A percentile compares a stretch with the other conserved stretches of the same genome.
phyloP scores from a whole-genome alignment of 2,797 vertebrate genomes.

The Spondyliosoma cantharus region DNA sequence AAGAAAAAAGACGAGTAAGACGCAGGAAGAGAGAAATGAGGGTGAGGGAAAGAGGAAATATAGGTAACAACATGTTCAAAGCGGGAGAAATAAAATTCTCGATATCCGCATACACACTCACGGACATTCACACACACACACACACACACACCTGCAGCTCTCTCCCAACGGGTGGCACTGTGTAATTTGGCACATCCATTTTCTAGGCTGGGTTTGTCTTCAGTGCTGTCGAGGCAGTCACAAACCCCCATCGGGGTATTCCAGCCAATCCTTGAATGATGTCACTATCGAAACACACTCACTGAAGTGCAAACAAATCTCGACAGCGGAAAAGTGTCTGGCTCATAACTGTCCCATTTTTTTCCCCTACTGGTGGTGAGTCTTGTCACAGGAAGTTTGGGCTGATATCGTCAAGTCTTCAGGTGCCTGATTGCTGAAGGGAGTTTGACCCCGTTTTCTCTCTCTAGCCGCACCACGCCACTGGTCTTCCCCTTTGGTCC shows the following conservation, averaged over 20 bases:
- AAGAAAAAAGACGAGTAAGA: constrained; percentile 48
- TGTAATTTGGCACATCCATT: constrained; percentile 83
- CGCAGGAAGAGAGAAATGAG: constrained; percentile 46
- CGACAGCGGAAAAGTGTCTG: constrained; percentile 38
- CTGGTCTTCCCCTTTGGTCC: constrained; percentile 51
- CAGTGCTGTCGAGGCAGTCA: constrained; percentile 70
- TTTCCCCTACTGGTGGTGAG: constrained; percentile 22
- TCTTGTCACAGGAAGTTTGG: constrained; percentile 46
- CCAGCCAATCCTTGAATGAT: constrained; percentile 68
- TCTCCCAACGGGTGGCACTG: constrained; percentile 75
- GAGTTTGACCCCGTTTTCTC: constrained; percentile 59
- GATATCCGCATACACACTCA: constrained; percentile 37
- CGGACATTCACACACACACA: constrained; percentile 27
- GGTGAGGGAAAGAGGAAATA: constrained; percentile 48
- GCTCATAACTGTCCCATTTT: constrained; percentile 45
- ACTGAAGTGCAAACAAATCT: constrained; percentile 69
- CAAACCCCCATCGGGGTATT: constrained; percentile 71
- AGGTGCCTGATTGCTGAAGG: constrained; percentile 51
- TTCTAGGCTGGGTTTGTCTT: constrained; percentile 73
- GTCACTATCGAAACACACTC: constrained; percentile 67
- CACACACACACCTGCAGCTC: constrained; percentile 63
- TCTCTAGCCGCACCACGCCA: constrained; percentile 26
- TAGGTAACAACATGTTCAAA: constrained; percentile 57
- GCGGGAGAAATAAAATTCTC: constrained; percentile 62
- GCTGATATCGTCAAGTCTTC: constrained; percentile 51